Base-by-base conservation (phyloP, 2,797 vertebrate genomes). In the Microhierax caerulescens region DNA sequence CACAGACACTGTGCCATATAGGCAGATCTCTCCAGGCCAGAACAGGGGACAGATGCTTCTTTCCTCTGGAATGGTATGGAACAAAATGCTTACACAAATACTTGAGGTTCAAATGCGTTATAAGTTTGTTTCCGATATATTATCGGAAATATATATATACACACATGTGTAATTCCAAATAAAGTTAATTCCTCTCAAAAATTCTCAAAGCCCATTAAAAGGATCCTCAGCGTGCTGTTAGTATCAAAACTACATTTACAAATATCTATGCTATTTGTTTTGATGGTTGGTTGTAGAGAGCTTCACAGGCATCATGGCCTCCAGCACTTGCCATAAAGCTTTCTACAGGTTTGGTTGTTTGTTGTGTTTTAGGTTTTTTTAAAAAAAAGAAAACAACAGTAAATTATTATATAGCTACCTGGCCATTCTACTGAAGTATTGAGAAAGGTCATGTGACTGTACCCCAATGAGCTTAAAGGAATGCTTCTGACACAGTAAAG, bases 21-120 rank as follows among this genome's bases (percentile, higher is more conserved):
- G 15, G 24, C 8, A 43, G 15, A 11, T 47, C 22, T 70, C 69
- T 11, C 27, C 57, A 32, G 25, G 41, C 20, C 21, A 54, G 20
- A 60, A 23, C 1, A 1, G 32, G 39, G 13, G 12, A 5, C 21
- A 63, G 50, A 34, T 0, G 5, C 7, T 5, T 57, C 45, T 65
- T 70, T 41, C 45, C 19, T 54, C 45, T 13, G 16, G 37, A 75
- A 69, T 43, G 25, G 18, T 10, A 56, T 8, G 19, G 14, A n/a
- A 41, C 28, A 61, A 60, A 43, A 36, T 5, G 3, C 12, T 70
- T 48, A 59, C 10, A 43, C 15, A 65, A 37, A 37, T 30, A 75
- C 21, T 41, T 48, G 34, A 25, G 9, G 28, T 69, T 74, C 28
- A 43, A 23, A 51, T 3, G 7, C 1, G 6, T 45, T 48, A 24